phyloP scores from a whole-genome alignment of 2,888 invertebrate genomes.

The Synanthedon tipuliformis region DNA sequence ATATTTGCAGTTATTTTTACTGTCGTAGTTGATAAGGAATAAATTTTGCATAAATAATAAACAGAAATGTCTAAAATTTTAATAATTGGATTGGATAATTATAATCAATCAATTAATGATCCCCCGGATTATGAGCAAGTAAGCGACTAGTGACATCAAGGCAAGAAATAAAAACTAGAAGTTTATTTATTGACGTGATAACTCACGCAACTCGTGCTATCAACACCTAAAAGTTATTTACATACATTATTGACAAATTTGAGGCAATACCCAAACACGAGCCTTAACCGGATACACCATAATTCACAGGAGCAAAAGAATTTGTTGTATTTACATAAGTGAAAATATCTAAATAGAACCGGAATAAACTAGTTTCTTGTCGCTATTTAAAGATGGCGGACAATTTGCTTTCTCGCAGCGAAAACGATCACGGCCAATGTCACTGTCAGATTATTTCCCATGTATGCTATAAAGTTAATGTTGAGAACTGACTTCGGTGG shows the following conservation, averaged over 20 bases:
- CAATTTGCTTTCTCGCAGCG: slow-evolving; percentile 45
- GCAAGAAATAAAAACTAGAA: no score
- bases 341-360: slow-evolving; percentile 51
- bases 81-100: no score
- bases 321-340: slow-evolving; percentile 58
- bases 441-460: slow-evolving; percentile 6
- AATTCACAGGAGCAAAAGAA: slow-evolving; percentile 34
- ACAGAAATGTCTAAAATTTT: no score
- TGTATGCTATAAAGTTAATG: not conserved
- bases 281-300: slow-evolving; percentile 28
- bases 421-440: slow-evolving; percentile 24
- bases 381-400: slow-evolving; percentile 6
- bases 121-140: no score
- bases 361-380: slow-evolving; percentile 32
- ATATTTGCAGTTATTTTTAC: no score
- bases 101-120: no score
- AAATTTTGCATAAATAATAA: no score
- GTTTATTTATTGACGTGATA: no score
- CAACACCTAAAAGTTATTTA: not conserved
- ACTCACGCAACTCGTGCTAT: no score
- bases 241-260: not conserved
- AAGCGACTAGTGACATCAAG: no score
- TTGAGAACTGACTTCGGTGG: not conserved
- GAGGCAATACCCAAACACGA: not conserved
- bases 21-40: no score